Conservation (phyloP, 2,113 vertebrate genomes). For the Hucho hucho region DNA sequence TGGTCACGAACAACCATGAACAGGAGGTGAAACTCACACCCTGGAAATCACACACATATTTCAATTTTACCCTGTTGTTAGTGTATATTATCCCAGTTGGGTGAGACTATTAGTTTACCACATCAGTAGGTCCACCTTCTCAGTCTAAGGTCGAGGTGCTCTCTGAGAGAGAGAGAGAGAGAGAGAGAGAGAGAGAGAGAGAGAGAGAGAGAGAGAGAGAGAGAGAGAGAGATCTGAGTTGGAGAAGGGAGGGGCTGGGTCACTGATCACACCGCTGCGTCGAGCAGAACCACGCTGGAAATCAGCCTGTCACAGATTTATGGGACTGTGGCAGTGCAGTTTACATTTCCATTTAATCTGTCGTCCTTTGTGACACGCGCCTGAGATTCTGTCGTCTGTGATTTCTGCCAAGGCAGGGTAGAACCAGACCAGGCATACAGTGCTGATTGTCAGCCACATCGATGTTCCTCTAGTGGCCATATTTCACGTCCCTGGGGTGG, state of each 20-base stretch:
- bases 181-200: not conserved
- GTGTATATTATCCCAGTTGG: not conserved
- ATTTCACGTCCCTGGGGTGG: not conserved
- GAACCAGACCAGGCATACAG: not conserved
- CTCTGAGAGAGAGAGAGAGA: not conserved
- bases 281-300: not conserved
- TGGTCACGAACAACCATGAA: too few species aligned
- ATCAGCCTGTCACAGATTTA: not conserved
- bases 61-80: not conserved
- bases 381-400: not conserved
- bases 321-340: not conserved
- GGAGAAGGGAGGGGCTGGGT: not conserved
- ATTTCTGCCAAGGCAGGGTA: not conserved
- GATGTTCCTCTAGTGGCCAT: not conserved
- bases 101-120: not conserved
- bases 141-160: not conserved
- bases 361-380: not conserved
- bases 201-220: not conserved
- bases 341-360: conserved; percentile 2
- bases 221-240: not conserved
- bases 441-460: not conserved
- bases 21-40: too few species aligned
- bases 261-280: not conserved
- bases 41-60: too few species aligned
- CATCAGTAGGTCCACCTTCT: not conserved